These are phyloP conservation scores for Diorhabda sublineata DNA, from an alignment of 1,140 invertebrate genomes.

Conservation along the genomic window DNA sequence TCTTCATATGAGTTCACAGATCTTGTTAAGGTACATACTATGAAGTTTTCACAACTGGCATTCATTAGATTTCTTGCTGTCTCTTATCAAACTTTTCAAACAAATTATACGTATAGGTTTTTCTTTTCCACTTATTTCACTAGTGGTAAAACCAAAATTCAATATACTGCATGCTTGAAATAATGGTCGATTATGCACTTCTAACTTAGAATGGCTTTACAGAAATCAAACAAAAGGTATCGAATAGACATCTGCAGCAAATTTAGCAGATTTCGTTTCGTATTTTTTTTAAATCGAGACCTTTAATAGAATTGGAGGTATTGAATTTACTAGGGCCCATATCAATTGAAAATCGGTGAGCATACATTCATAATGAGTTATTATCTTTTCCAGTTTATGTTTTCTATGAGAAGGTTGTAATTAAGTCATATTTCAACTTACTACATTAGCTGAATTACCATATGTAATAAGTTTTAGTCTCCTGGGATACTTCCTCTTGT, in stretches of 20 bases:
- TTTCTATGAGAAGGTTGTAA: not conserved
- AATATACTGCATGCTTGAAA: too few relatives aligned
- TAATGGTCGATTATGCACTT: too few relatives aligned
- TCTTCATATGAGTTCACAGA: constrained; percentile 15
- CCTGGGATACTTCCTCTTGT: not conserved
- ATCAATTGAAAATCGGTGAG: too few relatives aligned
- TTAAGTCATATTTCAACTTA: constrained; percentile 3
- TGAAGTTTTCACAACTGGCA: constrained; percentile 17
- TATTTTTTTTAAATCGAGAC: too few relatives aligned
- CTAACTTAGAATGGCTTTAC: too few relatives aligned
- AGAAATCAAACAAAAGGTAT: too few relatives aligned
- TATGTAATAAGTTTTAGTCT: constrained; percentile 3
- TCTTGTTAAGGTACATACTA: constrained; percentile 5
- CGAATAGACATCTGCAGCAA: too few relatives aligned
- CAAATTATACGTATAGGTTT: constrained; percentile 21
- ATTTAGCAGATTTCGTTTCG: too few relatives aligned
- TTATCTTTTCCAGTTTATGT: too few relatives aligned
- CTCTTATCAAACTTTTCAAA: constrained; percentile 22
- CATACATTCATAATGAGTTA: too few relatives aligned
- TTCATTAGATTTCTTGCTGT: constrained; percentile 15
- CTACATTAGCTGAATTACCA: not conserved
- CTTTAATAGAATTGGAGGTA: too few relatives aligned
- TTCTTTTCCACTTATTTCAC: constrained; percentile 16
- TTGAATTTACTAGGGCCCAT: too few relatives aligned
- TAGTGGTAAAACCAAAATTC: constrained; percentile 13